Evolutionary conservation across 2,888 invertebrate genomes (phyloP), one percentile per base, ranked within the genome.

Genomic region (Liopterus haemorrhoidalis): DNA sequence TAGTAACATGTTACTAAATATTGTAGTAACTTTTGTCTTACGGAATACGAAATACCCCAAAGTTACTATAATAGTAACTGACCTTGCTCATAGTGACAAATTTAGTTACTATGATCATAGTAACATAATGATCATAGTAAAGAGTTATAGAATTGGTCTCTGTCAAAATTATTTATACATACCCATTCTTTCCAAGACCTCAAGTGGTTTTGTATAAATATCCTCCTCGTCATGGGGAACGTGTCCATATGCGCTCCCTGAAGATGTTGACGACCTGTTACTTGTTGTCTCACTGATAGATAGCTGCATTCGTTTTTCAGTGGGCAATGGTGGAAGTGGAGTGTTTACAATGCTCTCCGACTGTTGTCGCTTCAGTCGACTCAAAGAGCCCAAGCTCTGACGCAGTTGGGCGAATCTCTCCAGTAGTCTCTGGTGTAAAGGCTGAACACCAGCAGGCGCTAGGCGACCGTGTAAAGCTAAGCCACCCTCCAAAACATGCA

Each of bases 371-470:
- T 81, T 75, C 8, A 81, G 71, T 32, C 73, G 72, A 19, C 75
- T 62, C 9, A 81, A 69, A 0, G 81, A 74, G 0, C 85, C 85
- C 33, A 88, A 70, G 57, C 85, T 85, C 54, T 86, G 84, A 53
- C 85, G 81, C 49, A 94, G 70, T 61, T 92, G 88, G 3, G 80
- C 81, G 64, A 92, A 92, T 49, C 93, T 75, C 63, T 94, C 91
- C 28, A 91, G 78, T 27, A 96, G 72, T 49, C 94, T 81, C 57
- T 87, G 84, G 61, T 96, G 95, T 54, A 96, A 67, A 0, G 94
- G 94, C 53, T 88, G 89, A 0, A 95, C 88, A n/a, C 84, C 88
- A 1, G 84, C 71, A 0, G 94, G 90, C 1, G 91, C 92, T 45
- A 93, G 70, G 49, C 84, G 76, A 0, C 88, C 91, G 59, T 96